Base-by-base conservation (phyloP, 2,888 invertebrate species). In the Caenorhabditis sinica region DNA sequence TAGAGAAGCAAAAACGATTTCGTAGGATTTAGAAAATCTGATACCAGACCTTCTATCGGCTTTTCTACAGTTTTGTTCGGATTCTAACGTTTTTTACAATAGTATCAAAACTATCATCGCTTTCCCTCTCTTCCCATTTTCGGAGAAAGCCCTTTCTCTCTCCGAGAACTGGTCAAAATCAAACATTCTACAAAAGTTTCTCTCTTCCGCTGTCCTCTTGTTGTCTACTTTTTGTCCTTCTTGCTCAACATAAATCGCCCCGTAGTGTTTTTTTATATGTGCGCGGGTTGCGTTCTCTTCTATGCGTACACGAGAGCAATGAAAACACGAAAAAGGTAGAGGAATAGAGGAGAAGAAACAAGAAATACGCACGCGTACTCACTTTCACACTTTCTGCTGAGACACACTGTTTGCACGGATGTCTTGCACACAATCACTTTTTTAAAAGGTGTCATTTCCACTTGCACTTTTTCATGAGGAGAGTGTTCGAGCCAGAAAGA, bases 321-420 rank as follows among this genome's bases (percentile, higher is more conserved):
- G 66, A 66, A 66, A 66, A 68, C 68, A 51, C 68, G 68, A 66
- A 65, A 36, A 49, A 49, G 45, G 65, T 43, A 15, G 40, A 45
- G 13, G 40, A 20, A n/a, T n/a, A n/a, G n/a, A n/a, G n/a, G 20
- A 17, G 66, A 53, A 58, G 66, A 60, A 76, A 68, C 66, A 76
- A 56, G 66, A 66, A 51, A 68, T 53, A 33, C 36, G 20, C 51
- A n/a, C 43, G 66, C 58, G 28, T 51, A 33, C 56, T 66, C 66
- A 33, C 69, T 61, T 76, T 76, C 76, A 76, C 76, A 76, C 76
- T 76, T 76, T 51, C 33, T 60, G 33, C 49, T 76, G 60, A 40
- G 45, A 76, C 45, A n/a, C n/a, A 56, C 43, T 76, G 66, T 76
- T 76, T 76, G 75, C 58, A 25, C 45, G 75, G 75, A 76, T 76